Percentiles rank a stretch among this genome's conserved stretches.
Conservation (phyloP, 2,797 vertebrate genomes). For the Cuniculus paca region DNA sequence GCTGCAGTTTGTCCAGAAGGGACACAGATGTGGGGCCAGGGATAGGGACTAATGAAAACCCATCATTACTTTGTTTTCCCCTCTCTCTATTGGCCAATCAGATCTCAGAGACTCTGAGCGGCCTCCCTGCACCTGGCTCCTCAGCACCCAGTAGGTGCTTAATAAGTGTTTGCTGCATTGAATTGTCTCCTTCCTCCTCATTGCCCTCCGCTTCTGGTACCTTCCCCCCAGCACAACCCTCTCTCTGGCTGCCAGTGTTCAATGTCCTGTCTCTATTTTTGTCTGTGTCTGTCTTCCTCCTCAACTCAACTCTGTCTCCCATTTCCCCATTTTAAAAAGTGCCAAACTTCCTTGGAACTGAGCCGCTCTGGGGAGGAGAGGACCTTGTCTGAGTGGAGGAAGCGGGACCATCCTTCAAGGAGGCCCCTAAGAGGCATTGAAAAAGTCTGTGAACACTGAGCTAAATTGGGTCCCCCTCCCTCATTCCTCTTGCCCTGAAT, state of each 20-base stretch:
- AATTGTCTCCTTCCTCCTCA: slow-evolving; percentile 47
- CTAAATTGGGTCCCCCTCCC: slow-evolving; percentile 75
- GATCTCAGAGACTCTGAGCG: slow-evolving; percentile 56
- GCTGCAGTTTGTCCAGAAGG: slow-evolving; percentile 77
- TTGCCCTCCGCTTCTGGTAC: background rate
- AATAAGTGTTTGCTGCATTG: slow-evolving; percentile 79
- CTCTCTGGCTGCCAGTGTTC: slow-evolving; percentile 8
- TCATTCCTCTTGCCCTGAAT: slow-evolving; percentile 55
- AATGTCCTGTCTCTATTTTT: slow-evolving; percentile 74
- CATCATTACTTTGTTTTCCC: background rate
- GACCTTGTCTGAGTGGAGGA: slow-evolving; percentile 35
- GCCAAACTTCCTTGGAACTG: slow-evolving; percentile 85
- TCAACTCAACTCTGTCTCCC: slow-evolving; percentile 25
- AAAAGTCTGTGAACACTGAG: slow-evolving; percentile 58
- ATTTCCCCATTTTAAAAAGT: slow-evolving; percentile 74
- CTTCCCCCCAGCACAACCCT: background rate
- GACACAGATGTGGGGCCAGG: slow-evolving; percentile 34
- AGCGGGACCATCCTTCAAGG: background rate
- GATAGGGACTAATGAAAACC: background rate
- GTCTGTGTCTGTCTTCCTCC: slow-evolving; percentile 47
- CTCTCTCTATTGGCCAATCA: background rate
- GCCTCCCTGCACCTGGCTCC: slow-evolving; percentile 50
- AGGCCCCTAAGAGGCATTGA: slow-evolving; percentile 55
- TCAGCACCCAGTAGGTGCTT: slow-evolving; percentile 78
- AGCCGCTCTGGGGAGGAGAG: slow-evolving; percentile 74